phyloP scores from a whole-genome alignment of 2,113 vertebrate species.

The Larimichthys crocea region DNA sequence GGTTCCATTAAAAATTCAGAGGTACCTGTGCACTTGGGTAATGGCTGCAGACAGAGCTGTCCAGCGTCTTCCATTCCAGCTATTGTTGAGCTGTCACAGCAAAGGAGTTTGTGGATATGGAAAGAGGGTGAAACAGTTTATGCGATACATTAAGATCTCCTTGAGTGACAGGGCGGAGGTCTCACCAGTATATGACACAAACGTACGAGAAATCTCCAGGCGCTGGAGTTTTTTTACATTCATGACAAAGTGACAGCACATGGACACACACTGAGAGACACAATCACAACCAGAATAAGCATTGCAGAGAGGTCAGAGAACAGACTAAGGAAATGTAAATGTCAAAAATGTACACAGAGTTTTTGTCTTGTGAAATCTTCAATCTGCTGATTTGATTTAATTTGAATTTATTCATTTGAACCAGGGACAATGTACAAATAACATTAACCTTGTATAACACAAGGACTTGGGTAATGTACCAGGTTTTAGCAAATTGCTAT shows the following conservation, averaged over 20 bases:
- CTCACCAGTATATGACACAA: slow-evolving; percentile 10
- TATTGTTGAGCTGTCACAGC: slow-evolving; percentile 43
- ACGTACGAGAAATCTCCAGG: slow-evolving; percentile 2
- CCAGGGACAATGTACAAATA: too few relatives aligned
- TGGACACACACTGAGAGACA: background rate
- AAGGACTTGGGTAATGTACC: too few relatives aligned
- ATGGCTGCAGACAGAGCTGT: slow-evolving; percentile 45
- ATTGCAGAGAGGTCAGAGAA: background rate
- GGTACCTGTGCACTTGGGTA: slow-evolving; percentile 36
- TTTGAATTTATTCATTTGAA: too few relatives aligned
- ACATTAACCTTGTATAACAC: too few relatives aligned
- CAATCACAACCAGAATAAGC: slow-evolving; percentile 4
- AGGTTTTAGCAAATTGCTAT: too few relatives aligned
- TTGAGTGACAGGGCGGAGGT: slow-evolving; percentile 19
- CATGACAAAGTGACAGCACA: slow-evolving; percentile 17
- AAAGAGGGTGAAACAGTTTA: slow-evolving; percentile 4
- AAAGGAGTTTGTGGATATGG: slow-evolving; percentile 9
- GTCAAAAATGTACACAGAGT: too few relatives aligned
- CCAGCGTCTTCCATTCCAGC: slow-evolving; percentile 1
- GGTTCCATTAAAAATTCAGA: slow-evolving; percentile 48
- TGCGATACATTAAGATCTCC: background rate
- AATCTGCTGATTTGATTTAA: too few relatives aligned
- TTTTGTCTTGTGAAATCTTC: too few relatives aligned
- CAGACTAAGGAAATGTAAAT: background rate
- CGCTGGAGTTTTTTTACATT: background rate